These are phyloP conservation scores for Sminthurides aquaticus DNA, from an alignment of 2,888 invertebrate species.

Conservation along the genomic window DNA sequence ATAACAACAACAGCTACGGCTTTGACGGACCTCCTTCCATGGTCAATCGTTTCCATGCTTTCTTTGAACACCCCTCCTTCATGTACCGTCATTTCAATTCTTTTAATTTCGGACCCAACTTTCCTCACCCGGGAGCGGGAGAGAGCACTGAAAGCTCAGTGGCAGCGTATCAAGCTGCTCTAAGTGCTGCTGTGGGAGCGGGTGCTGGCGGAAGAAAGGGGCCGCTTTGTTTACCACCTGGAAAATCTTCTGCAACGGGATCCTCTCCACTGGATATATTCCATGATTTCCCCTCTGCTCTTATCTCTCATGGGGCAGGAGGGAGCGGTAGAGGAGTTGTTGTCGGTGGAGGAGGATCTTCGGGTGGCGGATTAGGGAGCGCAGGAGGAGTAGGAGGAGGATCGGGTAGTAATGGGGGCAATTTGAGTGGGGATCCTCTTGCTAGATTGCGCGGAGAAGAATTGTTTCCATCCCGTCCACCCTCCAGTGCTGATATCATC, in stretches of 20 bases:
- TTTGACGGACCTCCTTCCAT: conserved; percentile 37
- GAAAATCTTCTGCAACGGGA: conserved; percentile 35
- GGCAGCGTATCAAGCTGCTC: conserved; percentile 37
- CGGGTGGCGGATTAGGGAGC: neutral
- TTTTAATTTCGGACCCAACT: conserved; percentile 38
- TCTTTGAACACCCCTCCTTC: conserved; percentile 41
- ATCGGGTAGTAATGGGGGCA: neutral
- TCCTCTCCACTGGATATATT: conserved; percentile 30
- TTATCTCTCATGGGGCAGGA: conserved; percentile 19
- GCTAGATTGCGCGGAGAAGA: conserved; percentile 33
- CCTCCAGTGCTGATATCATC: conserved; percentile 41
- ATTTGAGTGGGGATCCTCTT: conserved; percentile 21
- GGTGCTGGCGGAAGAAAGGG: conserved; percentile 8
- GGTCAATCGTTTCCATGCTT: conserved; percentile 34
- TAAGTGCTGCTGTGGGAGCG: conserved; percentile 22
- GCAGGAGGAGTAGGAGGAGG: conserved; percentile 16
- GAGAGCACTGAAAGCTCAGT: conserved; percentile 15
- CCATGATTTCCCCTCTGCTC: conserved; percentile 37
- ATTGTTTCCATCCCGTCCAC: conserved; percentile 32
- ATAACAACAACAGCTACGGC: conserved; percentile 22
- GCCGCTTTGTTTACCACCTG: conserved; percentile 10
- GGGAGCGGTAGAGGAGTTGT: conserved; percentile 8
- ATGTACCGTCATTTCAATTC: conserved; percentile 42
- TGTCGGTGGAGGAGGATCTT: conserved; percentile 11
- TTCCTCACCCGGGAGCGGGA: conserved; percentile 22